Conservation (phyloP, 1,140 invertebrate species). For the Acromyrmex heyeri region DNA sequence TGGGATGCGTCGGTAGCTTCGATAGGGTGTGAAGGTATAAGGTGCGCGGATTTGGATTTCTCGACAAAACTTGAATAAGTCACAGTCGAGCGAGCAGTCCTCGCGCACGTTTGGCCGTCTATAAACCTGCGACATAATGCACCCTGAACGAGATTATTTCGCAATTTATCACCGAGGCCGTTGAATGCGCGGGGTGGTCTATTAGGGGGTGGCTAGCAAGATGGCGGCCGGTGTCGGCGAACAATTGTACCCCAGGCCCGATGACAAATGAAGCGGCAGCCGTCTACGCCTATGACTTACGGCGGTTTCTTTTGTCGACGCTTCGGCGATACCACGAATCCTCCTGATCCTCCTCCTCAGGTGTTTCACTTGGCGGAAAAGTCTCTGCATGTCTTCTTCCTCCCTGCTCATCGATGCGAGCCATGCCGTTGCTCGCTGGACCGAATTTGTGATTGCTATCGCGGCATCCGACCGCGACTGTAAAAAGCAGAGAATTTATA, state of each 20-base stretch:
- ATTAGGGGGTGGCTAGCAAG: constrained; percentile 59
- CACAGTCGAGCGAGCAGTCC: constrained; percentile 38
- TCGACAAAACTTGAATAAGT: constrained; percentile 57
- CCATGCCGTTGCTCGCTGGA: constrained; percentile 28
- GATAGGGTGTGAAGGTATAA: background rate
- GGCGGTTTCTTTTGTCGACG: constrained; percentile 56
- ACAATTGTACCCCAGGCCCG: constrained; percentile 54
- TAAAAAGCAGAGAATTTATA: constrained; percentile 52
- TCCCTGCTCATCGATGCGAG: background rate
- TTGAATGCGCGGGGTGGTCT: constrained; percentile 56
- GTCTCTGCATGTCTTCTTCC: background rate
- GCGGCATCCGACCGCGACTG: constrained; percentile 11
- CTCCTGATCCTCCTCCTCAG: constrained; percentile 21
- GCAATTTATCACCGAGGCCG: constrained; percentile 59
- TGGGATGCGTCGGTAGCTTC: background rate
- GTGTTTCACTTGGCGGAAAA: constrained; percentile 47
- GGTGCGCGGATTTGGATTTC: constrained; percentile 22
- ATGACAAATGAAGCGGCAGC: constrained; percentile 61
- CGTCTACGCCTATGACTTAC: constrained; percentile 61
- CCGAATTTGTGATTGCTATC: constrained; percentile 45
- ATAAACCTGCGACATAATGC: constrained; percentile 60
- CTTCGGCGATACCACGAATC: constrained; percentile 41
- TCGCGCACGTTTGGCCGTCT: constrained; percentile 28
- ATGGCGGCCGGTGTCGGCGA: constrained; percentile 51
- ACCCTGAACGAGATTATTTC: constrained; percentile 60